These are phyloP conservation scores for Panzeria rudis DNA, from an alignment of 2,888 invertebrate species.

Conservation along the genomic window DNA sequence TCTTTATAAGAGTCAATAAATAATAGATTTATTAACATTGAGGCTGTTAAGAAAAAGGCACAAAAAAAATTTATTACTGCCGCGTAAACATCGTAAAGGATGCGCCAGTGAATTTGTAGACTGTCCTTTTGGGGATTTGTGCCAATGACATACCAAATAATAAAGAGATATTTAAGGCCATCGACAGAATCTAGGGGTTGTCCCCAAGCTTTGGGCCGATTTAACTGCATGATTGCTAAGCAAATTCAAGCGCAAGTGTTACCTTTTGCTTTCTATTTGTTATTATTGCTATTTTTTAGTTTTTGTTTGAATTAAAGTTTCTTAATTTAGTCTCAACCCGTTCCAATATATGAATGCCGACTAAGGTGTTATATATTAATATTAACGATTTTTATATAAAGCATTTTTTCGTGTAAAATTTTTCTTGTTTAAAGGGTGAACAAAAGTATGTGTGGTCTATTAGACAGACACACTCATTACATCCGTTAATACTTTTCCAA, in stretches of 20 bases:
- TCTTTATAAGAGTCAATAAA: constrained; percentile 58
- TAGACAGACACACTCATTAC: no score
- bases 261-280: background rate
- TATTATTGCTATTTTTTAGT: no score
- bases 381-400: background rate
- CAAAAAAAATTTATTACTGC: constrained; percentile 48
- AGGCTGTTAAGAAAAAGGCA: constrained; percentile 58
- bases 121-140: constrained; percentile 62
- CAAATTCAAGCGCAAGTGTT: background rate
- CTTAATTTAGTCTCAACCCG: background rate
- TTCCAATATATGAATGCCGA: background rate
- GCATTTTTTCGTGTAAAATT: background rate
- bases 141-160: constrained; percentile 72
- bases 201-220: constrained; percentile 32
- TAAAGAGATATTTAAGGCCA: constrained; percentile 73
- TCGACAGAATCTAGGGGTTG: constrained; percentile 67
- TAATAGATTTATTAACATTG: constrained; percentile 58
- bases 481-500: no score
- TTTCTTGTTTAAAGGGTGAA: no score
- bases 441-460: no score
- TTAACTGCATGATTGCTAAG: constrained; percentile 24
- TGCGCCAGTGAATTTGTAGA: background rate
- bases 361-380: background rate
- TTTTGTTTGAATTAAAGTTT: no score
- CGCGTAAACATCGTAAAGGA: constrained; percentile 71